Base-by-base conservation (phyloP, 2,113 vertebrate species). In the Oreocharis arfaki region DNA sequence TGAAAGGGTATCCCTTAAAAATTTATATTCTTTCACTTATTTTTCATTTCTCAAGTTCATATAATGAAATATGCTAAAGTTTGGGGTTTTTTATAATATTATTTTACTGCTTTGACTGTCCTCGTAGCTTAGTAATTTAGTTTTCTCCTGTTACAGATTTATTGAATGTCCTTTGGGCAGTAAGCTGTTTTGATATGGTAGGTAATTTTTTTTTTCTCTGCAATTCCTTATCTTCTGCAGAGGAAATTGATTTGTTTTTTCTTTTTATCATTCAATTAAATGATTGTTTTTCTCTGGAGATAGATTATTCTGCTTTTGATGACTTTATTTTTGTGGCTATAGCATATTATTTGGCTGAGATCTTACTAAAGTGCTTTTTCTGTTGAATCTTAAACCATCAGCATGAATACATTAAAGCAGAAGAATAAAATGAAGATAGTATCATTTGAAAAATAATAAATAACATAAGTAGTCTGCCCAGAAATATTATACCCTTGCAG, bases 251-350 rank as follows among this genome's bases (percentile, higher is more conserved):
- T 84, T 95, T 96, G 90, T 4, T 89, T 97, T 96, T 97, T 96
- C 89, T 95, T 86, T 96, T 96, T 91, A 96, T 97, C 84, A 93
- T 93, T 97, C 92, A 95, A 96, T 98, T 91, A 97, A 97, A 96
- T 96, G 24, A 96, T 91, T 96, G 55, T 84, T 97, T 97, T 97
- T 84, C 74, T 97, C 89, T 84, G 52, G 78, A 96, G 96, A 95
- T 82, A 75, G 73, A 90, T 96, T 96, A 95, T 97, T 91, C 67
- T 96, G 76, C 87, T 97, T 92, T 91, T 95, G 41, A 94, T 96
- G 82, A 95, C 86, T 96, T 96, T 95, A 95, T 95, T 95, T 93
- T 97, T 96, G 49, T 89, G 63, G 33, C 57, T 95, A 42, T 82
- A 47, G 60, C 76, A 64, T 47, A 69, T 70, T 92, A 96, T 94